Conservation (phyloP, 2,888 invertebrate genomes). For the Drosophila mimica region DNA sequence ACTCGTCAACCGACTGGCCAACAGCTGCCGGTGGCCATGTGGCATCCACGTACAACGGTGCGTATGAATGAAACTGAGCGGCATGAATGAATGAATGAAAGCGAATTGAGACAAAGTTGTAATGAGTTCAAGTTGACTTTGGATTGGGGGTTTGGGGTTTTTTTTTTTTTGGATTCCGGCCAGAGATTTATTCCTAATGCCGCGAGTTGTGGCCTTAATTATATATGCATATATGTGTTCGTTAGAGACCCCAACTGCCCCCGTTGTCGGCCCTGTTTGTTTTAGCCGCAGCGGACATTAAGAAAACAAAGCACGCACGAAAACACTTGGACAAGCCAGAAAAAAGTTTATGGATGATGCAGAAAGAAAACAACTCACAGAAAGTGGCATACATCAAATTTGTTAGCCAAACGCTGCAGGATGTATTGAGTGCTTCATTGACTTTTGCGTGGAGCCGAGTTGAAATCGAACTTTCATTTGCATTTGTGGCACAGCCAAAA, state of each 20-base stretch:
- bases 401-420: slow-evolving; percentile 56
- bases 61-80: slow-evolving; percentile 69
- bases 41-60: slow-evolving; percentile 66
- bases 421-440: slow-evolving; percentile 74
- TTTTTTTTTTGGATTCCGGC: slow-evolving; percentile 17
- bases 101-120: slow-evolving; percentile 32
- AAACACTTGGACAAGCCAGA: slow-evolving; percentile 2
- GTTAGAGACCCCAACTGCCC: not conserved
- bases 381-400: slow-evolving; percentile 48
- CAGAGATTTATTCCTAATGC: slow-evolving; percentile 76
- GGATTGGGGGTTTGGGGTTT: not conserved
- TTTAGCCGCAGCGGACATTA: slow-evolving; percentile 45
- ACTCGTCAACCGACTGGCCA: slow-evolving; percentile 13
- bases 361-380: not conserved
- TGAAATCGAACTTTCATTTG: slow-evolving; percentile 61
- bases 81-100: slow-evolving; percentile 63
- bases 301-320: slow-evolving; percentile 62
- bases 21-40: slow-evolving; percentile 49
- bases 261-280: slow-evolving; percentile 25
- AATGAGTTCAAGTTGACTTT: slow-evolving; percentile 11
- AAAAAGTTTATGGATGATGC: not conserved
- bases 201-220: slow-evolving; percentile 74
- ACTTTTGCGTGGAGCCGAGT: slow-evolving; percentile 49
- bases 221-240: slow-evolving; percentile 20
- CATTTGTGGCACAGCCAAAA: slow-evolving; percentile 59